phyloP scores from a whole-genome alignment of 1,140 invertebrate genomes.

The Magallana angulata region DNA sequence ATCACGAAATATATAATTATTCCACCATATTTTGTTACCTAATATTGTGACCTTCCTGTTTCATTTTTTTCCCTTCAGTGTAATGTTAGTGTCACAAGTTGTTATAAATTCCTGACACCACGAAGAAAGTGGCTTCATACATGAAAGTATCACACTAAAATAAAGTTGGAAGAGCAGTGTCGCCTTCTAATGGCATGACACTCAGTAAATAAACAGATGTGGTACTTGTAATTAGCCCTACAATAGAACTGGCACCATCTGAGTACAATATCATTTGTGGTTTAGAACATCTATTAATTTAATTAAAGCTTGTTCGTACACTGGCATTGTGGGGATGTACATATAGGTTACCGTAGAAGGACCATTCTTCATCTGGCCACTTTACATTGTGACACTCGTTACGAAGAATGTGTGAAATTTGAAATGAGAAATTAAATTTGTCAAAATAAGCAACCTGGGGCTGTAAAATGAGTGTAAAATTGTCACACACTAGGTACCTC shows the following conservation, averaged over 20 bases:
- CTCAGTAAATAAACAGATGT: constrained; percentile 16
- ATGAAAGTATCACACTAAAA: neutral
- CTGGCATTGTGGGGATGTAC: neutral
- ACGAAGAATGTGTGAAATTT: constrained; percentile 19
- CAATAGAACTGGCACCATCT: constrained; percentile 18
- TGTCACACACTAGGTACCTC: constrained; percentile 17
- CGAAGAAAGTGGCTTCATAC: neutral
- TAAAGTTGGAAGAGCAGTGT: neutral
- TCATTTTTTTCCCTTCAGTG: no score
- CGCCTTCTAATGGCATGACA: neutral
- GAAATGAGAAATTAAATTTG: constrained; percentile 33
- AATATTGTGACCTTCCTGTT: no score
- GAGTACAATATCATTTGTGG: constrained; percentile 22
- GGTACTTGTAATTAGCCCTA: constrained; percentile 4
- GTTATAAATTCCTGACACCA: neutral
- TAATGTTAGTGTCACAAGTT: no score
- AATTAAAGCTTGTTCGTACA: neutral
- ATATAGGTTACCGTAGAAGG: constrained; percentile 3
- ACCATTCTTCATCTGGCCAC: constrained; percentile 11
- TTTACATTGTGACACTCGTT: neutral
- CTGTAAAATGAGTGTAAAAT: neutral
- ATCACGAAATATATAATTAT: no score
- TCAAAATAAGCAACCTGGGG: constrained; percentile 4
- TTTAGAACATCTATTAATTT: constrained; percentile 1
- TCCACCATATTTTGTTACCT: no score